phyloP scores from a whole-genome alignment of 2,113 vertebrate species.

The Hippocampus zosterae region DNA sequence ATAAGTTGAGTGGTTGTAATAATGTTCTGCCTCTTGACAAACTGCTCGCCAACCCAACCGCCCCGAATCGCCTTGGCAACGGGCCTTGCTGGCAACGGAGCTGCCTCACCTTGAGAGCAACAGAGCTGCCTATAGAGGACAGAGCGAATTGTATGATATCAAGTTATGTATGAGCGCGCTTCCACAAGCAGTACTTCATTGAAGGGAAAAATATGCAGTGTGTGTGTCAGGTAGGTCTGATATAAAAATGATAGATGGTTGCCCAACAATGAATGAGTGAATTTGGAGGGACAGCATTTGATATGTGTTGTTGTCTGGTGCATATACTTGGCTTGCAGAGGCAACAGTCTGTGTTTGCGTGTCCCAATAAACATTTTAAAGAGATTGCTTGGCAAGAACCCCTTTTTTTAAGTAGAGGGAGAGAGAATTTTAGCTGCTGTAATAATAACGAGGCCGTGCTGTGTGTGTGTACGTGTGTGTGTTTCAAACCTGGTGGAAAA shows the following conservation, averaged over 20 bases:
- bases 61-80: constrained; percentile 54
- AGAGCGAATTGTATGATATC: constrained; percentile 40
- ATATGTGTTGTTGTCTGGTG: constrained; percentile 37
- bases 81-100: constrained; percentile 46
- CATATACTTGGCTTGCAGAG: constrained; percentile 39
- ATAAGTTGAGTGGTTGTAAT: constrained; percentile 75
- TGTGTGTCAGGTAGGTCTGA: constrained; percentile 40
- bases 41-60: constrained; percentile 42
- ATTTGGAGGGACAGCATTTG: constrained; percentile 10
- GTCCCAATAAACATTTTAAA: constrained; percentile 53
- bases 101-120: constrained; percentile 56
- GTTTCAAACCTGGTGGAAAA: constrained; percentile 85
- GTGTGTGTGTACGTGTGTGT: constrained; percentile 2
- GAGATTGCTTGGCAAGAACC: constrained; percentile 54
- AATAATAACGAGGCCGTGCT: constrained; percentile 54
- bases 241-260: constrained; percentile 58
- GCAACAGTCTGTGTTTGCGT: constrained; percentile 21
- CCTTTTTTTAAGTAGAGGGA: constrained; percentile 50
- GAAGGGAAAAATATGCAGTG: constrained; percentile 28
- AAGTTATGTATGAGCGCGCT: constrained; percentile 22
- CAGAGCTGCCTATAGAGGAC: constrained; percentile 59
- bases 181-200: constrained; percentile 7
- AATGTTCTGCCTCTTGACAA: constrained; percentile 60
- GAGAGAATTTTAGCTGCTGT: constrained; percentile 60
- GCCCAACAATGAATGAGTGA: constrained; percentile 33